Base-by-base conservation (phyloP, 2,113 vertebrate genomes). In the Neopipo cinnamomea region DNA sequence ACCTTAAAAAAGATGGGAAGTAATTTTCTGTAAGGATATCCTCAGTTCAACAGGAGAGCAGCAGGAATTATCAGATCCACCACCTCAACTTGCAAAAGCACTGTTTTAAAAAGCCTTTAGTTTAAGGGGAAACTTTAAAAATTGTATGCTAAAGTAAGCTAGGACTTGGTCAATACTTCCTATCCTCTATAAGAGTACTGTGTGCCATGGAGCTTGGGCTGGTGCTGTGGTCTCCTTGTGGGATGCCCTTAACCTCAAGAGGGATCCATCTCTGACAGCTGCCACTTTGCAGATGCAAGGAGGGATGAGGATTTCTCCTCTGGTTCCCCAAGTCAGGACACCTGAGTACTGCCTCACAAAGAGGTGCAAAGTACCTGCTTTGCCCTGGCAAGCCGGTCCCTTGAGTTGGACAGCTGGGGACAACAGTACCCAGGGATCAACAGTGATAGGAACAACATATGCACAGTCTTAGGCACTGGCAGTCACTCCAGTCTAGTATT, bases 211-310 rank as follows among this genome's bases (percentile, higher is more conserved):
- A 68, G 19, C 20, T 19, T 0, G 0, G 16, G 35, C 35, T 50
- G 28, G 23, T n/a, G n/a, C 70, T 63, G 23, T 1, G 1, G 1
- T 28, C 39, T 76, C 39, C 47, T 55, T 5, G 0, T 1, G 0
- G 30, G 16, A 21, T 42, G 18, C 18, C 35, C 37, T 68, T 11
- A 25, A 6, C 28, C 39, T 55, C 52, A n/a, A 11, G 17, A 13
- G 2, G 23, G 20, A 31, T 50, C 47, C 23, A 5, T 35, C 12
- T 20, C 33, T 3, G 1, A 11, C 21, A 3, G 12, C 13, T 49
- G 42, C 12, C n/a, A 47, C 19, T 67, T 31, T 14, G 37, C 37
- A 85, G 44, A 22, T 30, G 52, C 22, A 31, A 47, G 55, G 52
- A 71, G 4, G 14, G 19, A 50, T 27, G 33, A 18, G 53, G 81